Evolutionary conservation across 2,113 vertebrate genomes (phyloP), one percentile per base, ranked within the genome.

Genomic region (Brevimyrus niger): DNA sequence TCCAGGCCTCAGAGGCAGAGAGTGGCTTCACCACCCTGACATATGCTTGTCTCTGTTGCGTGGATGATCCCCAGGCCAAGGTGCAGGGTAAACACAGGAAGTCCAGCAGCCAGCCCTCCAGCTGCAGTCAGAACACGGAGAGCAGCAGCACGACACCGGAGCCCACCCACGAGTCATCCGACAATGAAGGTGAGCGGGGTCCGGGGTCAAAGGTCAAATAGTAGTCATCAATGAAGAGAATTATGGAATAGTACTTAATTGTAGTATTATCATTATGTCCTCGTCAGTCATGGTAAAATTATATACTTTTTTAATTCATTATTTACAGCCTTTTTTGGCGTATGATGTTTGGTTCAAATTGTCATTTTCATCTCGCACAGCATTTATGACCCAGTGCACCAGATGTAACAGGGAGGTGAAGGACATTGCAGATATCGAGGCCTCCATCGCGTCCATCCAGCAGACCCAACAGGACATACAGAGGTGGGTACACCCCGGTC

Each of bases 71-170:
- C 2, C 91, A 96, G 95, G 91, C 89, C 35, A 91, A 92, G 86
- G 92, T 92, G 89, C 96, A 96, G 1, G 95, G 95, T 73, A 94
- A 96, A 91, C 96, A 93, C 90, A 96, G 97, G 89, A 99, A 99
- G 92, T 92, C 95, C 90, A 99, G 98, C 9, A 97, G 98, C 89
- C 97, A 98, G 92, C 97, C 97, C 0, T 98, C 98, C 53, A 98
- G 96, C 92, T 97, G 97, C 93, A 99, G 98, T 95, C 98, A 98
- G 93, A 97, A 96, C 92, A 99, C 98, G 0, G 98, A 98, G 93
- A 99, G 97, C 95, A 99, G 98, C 91, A 97, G 97, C 92, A 98
- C 97, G 83, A 99, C 97, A 0, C 98, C 98, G 0, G 98, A 99
- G 90, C 98, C 98, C 2, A 96, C 96, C 21, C 97, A 97, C 0